Base-by-base conservation (phyloP, 1,140 invertebrate species). In the Schlechtendalia chinensis region DNA sequence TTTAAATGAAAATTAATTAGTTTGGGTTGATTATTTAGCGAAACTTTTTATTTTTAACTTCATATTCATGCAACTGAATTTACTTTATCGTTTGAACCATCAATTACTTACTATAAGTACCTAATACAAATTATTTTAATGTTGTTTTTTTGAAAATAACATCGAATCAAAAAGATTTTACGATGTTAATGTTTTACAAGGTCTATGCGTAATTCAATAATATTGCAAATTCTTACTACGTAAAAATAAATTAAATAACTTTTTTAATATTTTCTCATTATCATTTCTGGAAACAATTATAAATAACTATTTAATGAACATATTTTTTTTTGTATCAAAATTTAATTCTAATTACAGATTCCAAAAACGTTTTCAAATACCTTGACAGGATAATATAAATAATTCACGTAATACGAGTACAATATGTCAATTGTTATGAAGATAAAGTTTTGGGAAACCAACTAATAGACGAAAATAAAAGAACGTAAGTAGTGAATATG, bases 131-230 rank as follows among this genome's bases (percentile, higher is more conserved):
- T 32, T 32, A 63, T 29, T 32, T 24, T 8, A 32, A 17, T 63
- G 61, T 63, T 63, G 27, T 63, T 8, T 63, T 63, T 63, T 63
- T 19, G 4, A 10, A 59, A 27, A 63, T 63, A 16, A 63, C 61
- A 32, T 63, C 27, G 29, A 6, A 32, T 63, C 19, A 63, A 63
- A 8, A 32, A 63, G 61, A 17, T 17, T 63, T 63, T 63, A 63
- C 11, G 19, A 63, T 32, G 27, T 63, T 63, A 63, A 27, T 11
- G 29, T 32, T 63, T 63, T 32, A 29, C 17, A 29, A 63, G 27
- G 27, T 32, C 19, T 63, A 24, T 32, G 61, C 29, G 19, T 39
- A 39, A 63, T 63, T 63, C 27, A n/a, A n/a, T n/a, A n/a, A n/a
- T 10, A 32, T 63, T 63, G 17, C 16, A 1, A 1, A 19, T 32